Base-by-base conservation (phyloP, 2,797 vertebrate genomes). In the Mustela erminea region DNA sequence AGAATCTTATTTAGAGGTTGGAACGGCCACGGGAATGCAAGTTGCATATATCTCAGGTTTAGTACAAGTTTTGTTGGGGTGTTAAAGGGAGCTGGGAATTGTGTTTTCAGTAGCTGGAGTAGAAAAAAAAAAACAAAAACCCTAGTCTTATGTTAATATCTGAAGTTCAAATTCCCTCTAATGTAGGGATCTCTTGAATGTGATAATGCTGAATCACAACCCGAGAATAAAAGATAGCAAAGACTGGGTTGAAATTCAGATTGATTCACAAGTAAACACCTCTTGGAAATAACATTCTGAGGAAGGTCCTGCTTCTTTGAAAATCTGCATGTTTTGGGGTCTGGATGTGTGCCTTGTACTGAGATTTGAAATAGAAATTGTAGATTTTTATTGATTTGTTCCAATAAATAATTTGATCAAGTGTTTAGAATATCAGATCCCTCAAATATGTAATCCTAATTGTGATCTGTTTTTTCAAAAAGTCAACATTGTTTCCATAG, bases 101-200 rank as follows among this genome's bases (percentile, higher is more conserved):
- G 21, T 75, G 27, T 86, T 56, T 96, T 95, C 20, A 84, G 70
- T 58, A 91, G 56, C 75, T 29, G 58, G 43, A 78, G 18, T 60
- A 85, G 38, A 87, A 93, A 93, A 58, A 58, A 81, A 88, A 81
- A 88, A 2, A 49, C 38, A 38, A 38, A 38, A 49, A 52, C 49
- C 85, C 60, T 52, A 89, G 52, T 93, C 74, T 84, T 90, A 13
- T 64, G 6, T 97, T 85, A 90, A 54, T 64, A 49, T 75, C 46
- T 91, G 18, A 93, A 72, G 43, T 92, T 90, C 43, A 87, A 60
- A 68, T 89, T 96, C 81, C 35, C 23, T 94, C 60, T 92, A 70
- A 86, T 80, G 54, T 15, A 68, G 41, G 77, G 25, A 72, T 84
- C 35, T 32, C 29, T 60, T 95, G 72, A 88, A 78, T 78, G 49